phyloP scores from a whole-genome alignment of 2,797 vertebrate species.

The Pseudopleuronectes americanus region DNA sequence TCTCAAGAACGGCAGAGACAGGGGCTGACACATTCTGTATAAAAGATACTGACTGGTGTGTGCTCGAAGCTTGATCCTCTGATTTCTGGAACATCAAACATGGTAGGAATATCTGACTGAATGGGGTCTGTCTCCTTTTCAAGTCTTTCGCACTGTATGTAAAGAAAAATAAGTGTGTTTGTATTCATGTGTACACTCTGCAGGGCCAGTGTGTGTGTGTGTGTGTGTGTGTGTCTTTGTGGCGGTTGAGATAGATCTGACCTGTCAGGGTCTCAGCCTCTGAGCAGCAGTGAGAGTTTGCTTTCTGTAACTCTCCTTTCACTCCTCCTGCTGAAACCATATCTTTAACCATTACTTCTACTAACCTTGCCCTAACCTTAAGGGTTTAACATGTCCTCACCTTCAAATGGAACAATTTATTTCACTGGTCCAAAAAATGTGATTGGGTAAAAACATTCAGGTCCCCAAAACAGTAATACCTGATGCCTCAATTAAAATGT shows the following conservation, averaged over 20 bases:
- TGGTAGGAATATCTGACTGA: slow-evolving; percentile 57
- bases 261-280: slow-evolving; percentile 31
- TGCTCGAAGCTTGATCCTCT: slow-evolving; percentile 41
- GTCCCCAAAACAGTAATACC: too few species aligned
- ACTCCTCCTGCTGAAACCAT: slow-evolving; percentile 33
- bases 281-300: slow-evolving; percentile 40
- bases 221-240: slow-evolving; percentile 6
- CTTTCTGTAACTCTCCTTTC: slow-evolving; percentile 37
- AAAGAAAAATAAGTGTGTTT: background rate
- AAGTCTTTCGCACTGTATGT: slow-evolving; percentile 5
- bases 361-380: too few species aligned
- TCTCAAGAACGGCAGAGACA: background rate
- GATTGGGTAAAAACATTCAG: too few species aligned
- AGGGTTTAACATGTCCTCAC: too few species aligned
- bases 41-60: background rate
- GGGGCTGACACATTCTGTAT: background rate
- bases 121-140: slow-evolving; percentile 18
- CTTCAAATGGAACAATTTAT: too few species aligned
- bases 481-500: too few species aligned
- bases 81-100: slow-evolving; percentile 67
- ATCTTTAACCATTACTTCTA: too few species aligned
- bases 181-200: background rate
- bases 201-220: background rate
- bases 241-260: background rate
- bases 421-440: too few species aligned